Base-by-base conservation (phyloP, 1,140 invertebrate genomes). In the Drosophila tani region DNA sequence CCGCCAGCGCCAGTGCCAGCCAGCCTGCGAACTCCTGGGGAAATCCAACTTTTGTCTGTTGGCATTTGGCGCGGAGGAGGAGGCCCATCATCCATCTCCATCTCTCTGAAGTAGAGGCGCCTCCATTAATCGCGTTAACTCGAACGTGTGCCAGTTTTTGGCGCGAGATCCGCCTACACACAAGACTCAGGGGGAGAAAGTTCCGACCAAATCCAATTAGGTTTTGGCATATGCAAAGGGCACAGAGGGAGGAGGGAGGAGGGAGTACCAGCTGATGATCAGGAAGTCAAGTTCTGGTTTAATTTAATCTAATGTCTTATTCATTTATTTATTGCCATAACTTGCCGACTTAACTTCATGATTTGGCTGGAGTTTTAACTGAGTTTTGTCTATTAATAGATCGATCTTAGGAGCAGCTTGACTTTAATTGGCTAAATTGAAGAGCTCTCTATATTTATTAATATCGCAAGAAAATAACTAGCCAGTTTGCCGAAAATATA, bases 71-170 rank as follows among this genome's bases (percentile, higher is more conserved):
- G 14, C n/a, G 21, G 21, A 29, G 19, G 15, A 15, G 62, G 17
- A 24, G 24, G 68, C 43, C 9, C 8, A 3, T 8, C n/a, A 45
- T 38, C 17, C 32, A 55, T 41, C 40, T 41, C 40, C 49, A 27
- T 27, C 55, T 11, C 50, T 47, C 38, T 24, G 17, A 68, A 47
- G 55, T 58, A 29, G 50, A 38, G 68, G 62, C 63, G 59, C 78
- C 64, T 59, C 80, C 64, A 79, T 87, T 87, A 86, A 86, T 82
- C 70, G 80, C 71, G 78, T 87, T 86, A 82, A 51, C 32, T 53
- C 38, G 67, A 62, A 86, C 68, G 77, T 85, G 66, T 68, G 62
- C 19, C 51, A 58, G 66, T 73, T 50, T 40, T 41, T 58, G 69
- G 46, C 38, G 53, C 21, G 40, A 50, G 43, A 32, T 49, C 29